Conservation (phyloP, 2,797 vertebrate species). For the Lindbergichthys nudifrons region DNA sequence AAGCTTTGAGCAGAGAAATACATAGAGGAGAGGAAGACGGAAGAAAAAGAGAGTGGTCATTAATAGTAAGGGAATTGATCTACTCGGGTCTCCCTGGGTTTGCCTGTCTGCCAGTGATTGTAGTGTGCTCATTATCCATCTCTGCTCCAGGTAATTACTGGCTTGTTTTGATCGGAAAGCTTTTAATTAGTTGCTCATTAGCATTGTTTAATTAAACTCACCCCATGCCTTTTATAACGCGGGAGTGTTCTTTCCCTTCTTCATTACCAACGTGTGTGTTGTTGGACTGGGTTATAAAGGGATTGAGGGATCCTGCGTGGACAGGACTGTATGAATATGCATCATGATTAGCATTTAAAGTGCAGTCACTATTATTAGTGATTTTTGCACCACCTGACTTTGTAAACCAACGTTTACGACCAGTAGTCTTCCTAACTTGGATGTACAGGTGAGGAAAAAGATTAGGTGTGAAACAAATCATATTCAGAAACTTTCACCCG, state of each 20-base stretch:
- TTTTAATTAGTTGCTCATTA: conserved; percentile 87
- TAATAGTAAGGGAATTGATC: conserved; percentile 80
- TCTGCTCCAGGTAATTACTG: conserved; percentile 83
- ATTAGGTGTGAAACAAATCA: conserved; percentile 2
- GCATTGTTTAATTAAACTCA: conserved; percentile 87
- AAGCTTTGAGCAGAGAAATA: conserved; percentile 48
- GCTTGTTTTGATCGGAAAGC: conserved; percentile 85
- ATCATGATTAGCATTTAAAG: conserved; percentile 35
- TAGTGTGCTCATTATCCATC: conserved; percentile 81
- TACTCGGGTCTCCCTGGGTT: conserved; percentile 66
- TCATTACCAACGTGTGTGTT: conserved; percentile 54
- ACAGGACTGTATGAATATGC: conserved; percentile 30
- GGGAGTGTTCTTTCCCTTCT: conserved; percentile 59
- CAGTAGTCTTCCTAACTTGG: neutral
- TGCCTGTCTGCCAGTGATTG: conserved; percentile 76
- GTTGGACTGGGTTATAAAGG: conserved; percentile 52
- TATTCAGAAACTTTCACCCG: conserved; percentile 14
- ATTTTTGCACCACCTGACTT: conserved; percentile 2
- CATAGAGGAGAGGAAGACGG: conserved; percentile 22
- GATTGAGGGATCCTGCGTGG: conserved; percentile 34
- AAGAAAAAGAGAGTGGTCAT: conserved; percentile 60
- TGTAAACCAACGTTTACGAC: neutral
- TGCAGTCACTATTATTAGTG: conserved; percentile 11
- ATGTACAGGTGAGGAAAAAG: neutral
- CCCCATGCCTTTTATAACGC: conserved; percentile 76